Evolutionary conservation across 2,888 invertebrate species (phyloP).

Genomic region (Kryphioiulus occultus): DNA sequence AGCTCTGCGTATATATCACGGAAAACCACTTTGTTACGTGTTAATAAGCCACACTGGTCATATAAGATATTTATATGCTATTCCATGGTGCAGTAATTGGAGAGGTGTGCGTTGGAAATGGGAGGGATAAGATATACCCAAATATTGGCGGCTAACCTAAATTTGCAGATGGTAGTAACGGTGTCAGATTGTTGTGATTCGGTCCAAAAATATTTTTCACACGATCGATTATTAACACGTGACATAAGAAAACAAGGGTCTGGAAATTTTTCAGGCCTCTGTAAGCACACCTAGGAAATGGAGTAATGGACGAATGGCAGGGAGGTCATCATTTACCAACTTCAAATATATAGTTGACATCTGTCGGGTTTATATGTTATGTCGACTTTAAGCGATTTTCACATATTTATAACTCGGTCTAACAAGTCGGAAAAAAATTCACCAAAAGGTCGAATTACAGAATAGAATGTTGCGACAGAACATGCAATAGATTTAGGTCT

Average conservation of each 20-base stretch:
- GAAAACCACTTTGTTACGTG: neutral
- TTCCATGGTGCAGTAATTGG: neutral
- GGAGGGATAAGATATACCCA: neutral
- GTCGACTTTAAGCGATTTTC: neutral
- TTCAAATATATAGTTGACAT: neutral
- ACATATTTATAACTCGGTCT: neutral
- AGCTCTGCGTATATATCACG: neutral
- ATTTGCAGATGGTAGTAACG: neutral
- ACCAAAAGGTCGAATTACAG: neutral
- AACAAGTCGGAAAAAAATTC: neutral
- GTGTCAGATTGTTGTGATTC: slow-evolving; percentile 2
- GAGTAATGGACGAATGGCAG: neutral
- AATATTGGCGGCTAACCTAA: neutral
- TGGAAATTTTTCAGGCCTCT: neutral
- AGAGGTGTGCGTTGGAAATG: neutral
- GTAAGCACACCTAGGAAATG: neutral
- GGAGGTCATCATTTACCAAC: neutral
- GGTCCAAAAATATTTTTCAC: neutral
- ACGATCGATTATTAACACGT: slow-evolving; percentile 9
- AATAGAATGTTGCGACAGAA: neutral
- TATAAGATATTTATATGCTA: neutral
- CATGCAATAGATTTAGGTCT: neutral
- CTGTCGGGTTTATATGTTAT: neutral
- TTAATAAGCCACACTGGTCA: neutral
- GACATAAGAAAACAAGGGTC: neutral